phyloP scores from a whole-genome alignment of 2,888 invertebrate genomes.

The Pocota personata region DNA sequence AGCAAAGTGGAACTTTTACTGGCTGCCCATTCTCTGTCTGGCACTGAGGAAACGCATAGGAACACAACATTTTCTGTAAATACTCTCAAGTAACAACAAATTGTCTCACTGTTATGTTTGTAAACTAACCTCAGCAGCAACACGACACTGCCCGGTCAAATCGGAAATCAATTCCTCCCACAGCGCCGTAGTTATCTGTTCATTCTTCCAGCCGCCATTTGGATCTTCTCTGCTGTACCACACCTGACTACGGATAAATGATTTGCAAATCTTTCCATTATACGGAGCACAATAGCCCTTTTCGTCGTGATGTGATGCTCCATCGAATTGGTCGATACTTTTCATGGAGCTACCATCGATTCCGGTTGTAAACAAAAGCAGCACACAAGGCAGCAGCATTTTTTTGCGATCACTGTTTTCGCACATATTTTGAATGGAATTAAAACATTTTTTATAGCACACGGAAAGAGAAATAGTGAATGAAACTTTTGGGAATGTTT shows the following conservation, averaged over 20 bases:
- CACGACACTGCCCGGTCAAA: constrained; percentile 92
- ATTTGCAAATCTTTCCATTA: constrained; percentile 91
- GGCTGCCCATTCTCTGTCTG: constrained; percentile 87
- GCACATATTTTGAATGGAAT: constrained; percentile 48
- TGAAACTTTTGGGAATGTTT: not conserved
- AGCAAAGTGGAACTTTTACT: constrained; percentile 91
- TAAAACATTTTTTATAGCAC: constrained; percentile 32
- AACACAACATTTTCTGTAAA: constrained; percentile 93
- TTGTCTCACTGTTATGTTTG: not conserved
- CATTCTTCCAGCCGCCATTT: constrained; percentile 90
- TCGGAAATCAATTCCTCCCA: constrained; percentile 94
- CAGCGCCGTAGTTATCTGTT: constrained; percentile 91
- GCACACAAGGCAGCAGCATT: constrained; percentile 69
- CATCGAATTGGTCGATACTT: constrained; percentile 77
- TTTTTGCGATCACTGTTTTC: constrained; percentile 13
- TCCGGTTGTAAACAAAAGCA: constrained; percentile 78
- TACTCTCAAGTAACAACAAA: constrained; percentile 74
- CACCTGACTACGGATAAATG: constrained; percentile 87
- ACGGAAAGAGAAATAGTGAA: not conserved
- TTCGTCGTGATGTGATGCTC: constrained; percentile 77
- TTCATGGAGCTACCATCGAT: constrained; percentile 76
- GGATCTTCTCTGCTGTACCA: constrained; percentile 89
- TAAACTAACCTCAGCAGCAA: constrained; percentile 89
- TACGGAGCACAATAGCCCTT: constrained; percentile 93
- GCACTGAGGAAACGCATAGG: constrained; percentile 96